Evolutionary conservation across 1,140 invertebrate species (phyloP), one percentile per base, ranked within the genome.

Genomic region (Drosophila navojoa): DNA sequence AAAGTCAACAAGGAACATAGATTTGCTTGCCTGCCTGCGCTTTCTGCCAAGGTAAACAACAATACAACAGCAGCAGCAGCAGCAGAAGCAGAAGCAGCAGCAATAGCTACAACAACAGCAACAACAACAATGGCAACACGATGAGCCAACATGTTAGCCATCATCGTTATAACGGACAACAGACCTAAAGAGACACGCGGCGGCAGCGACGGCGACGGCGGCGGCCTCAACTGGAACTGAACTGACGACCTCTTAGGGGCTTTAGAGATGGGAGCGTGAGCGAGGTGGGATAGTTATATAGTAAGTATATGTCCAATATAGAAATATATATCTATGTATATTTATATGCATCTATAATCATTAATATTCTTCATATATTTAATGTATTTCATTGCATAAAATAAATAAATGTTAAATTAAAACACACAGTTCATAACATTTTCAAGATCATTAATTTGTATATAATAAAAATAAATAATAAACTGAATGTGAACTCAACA

Each of bases 1-100:
- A 87, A 87, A 87, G 82, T 87, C 82, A 87, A 87, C 82, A 89
- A 89, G 76, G 79, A 87, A 77, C 82, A 87, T 89, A 89, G 82
- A 87, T 87, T 84, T 84, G 81, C 80, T 84, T 84, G 79, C 70
- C 67, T 58, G 77, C 71, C 71, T 69, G 50, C 52, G 64, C 57
- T 72, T 81, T 77, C 86, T 72, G 84, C 47, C 78, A 79, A 87
- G 77, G 76, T 82, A 72, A 81, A 87, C 76, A 87, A 78, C 82
- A 87, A 82, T 44, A 63, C 58, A 59, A 35, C 44, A 52, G 47
- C 25, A 52, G 5, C 47, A 27, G 15, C 15, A 44, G 16, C n/a
- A 16, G 15, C 15, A 40, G n/a, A n/a, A n/a, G n/a, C n/a, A n/a
- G n/a, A n/a, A n/a, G n/a, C n/a, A n/a, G n/a, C 32, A 70, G 7